Evolutionary conservation across 2,113 vertebrate species (phyloP).

Genomic region (Probosciger aterrimus): DNA sequence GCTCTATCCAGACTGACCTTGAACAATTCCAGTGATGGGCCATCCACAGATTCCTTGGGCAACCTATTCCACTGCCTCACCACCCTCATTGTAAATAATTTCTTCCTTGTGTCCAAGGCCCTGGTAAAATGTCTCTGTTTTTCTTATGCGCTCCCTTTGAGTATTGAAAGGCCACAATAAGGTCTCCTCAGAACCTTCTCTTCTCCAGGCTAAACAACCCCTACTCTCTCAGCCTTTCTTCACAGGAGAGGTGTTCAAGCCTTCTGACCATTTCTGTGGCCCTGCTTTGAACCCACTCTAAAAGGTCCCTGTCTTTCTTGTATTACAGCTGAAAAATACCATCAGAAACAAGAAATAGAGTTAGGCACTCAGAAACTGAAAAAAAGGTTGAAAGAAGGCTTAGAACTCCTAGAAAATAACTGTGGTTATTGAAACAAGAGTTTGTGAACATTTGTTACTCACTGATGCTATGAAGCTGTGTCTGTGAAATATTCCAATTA

Average conservation of each 20-base stretch:
- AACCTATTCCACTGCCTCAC: neutral
- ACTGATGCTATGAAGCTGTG: neutral
- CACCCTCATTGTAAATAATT: neutral
- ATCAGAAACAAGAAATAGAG: neutral
- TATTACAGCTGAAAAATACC: neutral
- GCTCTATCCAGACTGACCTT: no score
- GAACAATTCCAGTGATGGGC: neutral
- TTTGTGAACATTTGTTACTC: neutral
- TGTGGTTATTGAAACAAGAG: neutral
- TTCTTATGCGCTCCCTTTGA: neutral
- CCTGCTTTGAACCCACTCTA: neutral
- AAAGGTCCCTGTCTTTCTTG: neutral
- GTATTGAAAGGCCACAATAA: neutral
- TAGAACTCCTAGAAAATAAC: neutral
- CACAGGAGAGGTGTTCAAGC: neutral
- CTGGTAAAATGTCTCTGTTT: neutral
- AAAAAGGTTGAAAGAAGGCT: neutral
- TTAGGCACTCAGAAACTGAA: neutral
- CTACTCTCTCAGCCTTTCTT: neutral
- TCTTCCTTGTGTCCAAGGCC: neutral
- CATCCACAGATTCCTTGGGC: neutral
- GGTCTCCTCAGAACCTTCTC: neutral
- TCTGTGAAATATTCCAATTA: neutral
- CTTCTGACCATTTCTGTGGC: neutral
- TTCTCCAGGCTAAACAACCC: neutral